Evolutionary conservation across 2,888 invertebrate species (phyloP).

Genomic region (Trypoxylon attenuatum): DNA sequence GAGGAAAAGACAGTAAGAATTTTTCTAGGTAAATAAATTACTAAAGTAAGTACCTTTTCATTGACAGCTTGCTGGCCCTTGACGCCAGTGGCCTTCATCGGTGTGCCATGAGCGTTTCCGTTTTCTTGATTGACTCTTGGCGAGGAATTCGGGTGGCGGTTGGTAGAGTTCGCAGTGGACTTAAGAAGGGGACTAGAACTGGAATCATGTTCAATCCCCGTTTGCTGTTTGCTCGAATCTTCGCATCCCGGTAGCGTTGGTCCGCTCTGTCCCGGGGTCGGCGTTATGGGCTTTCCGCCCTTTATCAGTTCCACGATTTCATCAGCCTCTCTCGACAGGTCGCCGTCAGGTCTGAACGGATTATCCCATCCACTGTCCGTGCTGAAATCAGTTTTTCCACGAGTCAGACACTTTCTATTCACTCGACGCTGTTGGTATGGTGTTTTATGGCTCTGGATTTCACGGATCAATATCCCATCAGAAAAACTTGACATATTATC

Average conservation of each 20-base stretch:
- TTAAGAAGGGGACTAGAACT: slow-evolving; percentile 69
- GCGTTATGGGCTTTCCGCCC: slow-evolving; percentile 91
- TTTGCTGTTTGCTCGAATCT: slow-evolving; percentile 51
- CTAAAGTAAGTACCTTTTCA: slow-evolving; percentile 68
- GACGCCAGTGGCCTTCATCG: slow-evolving; percentile 57
- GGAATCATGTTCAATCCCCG: slow-evolving; percentile 62
- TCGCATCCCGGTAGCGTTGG: slow-evolving; percentile 78
- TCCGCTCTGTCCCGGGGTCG: slow-evolving; percentile 75
- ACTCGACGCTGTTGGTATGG: too few relatives aligned
- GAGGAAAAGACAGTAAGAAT: too few relatives aligned
- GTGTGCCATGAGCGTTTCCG: slow-evolving; percentile 70
- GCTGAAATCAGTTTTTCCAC: slow-evolving; percentile 78
- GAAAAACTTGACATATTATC: too few relatives aligned
- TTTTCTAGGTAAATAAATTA: too few relatives aligned
- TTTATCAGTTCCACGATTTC: slow-evolving; percentile 96
- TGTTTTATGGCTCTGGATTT: too few relatives aligned
- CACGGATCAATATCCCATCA: too few relatives aligned
- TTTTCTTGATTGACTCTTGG: slow-evolving; percentile 67
- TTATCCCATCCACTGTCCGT: slow-evolving; percentile 98
- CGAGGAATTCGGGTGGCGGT: slow-evolving; percentile 58
- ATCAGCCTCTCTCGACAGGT: slow-evolving; percentile 95
- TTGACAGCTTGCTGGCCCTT: slow-evolving; percentile 66
- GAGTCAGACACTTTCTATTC: too few relatives aligned
- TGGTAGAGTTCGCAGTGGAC: slow-evolving; percentile 60
- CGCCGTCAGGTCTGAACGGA: slow-evolving; percentile 97